Evolutionary conservation across 2,888 invertebrate genomes (phyloP), one percentile per base, ranked within the genome.

Genomic region (Cerastoderma edule): DNA sequence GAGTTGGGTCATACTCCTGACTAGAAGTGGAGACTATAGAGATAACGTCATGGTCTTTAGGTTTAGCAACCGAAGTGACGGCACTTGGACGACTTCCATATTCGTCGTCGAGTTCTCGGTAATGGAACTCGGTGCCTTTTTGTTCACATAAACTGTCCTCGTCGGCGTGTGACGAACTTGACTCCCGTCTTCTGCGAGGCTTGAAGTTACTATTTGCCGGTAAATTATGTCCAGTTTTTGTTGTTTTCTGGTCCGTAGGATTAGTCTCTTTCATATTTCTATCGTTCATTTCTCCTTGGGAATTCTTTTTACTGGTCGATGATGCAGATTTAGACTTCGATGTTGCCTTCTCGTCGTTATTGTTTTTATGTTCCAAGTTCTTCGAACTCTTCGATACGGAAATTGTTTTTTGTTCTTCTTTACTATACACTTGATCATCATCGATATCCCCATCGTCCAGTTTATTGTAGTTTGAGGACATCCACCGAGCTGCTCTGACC

Each of bases 391-490:
- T 75, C 22, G 66, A 39, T 24, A 22, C 66, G n/a, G 72, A 46
- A 16, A 22, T 60, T n/a, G 27, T 39, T 27, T 64, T 50, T 30
- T 64, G 75, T 10, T 78, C 72, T 46, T 72, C 50, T 35, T 67
- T 56, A 10, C 30, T 44, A 16, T 75, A 74, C 27, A 85, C 83
- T 46, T 85, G 80, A 22, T 89, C 88, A 63, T 89, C 87, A 54
- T 92, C 89, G 30, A 90, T 91, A 70, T 91, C 92, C 30, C 89
- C 91, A 78, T 92, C 92, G 30, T 95, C 94, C 60, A 96, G 93
- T 90, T 96, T 96, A 88, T 96, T 96, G 89, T 96, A 96, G 87
- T 96, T 96, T 27, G 87, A 83, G 24, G 96, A 95, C 35, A 96
- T 94, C 90, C 96, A 87, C 39, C 90, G 79, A 4, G 90, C 91